Conservation (phyloP, 2,797 vertebrate genomes). For the Eulemur albifrons region DNA sequence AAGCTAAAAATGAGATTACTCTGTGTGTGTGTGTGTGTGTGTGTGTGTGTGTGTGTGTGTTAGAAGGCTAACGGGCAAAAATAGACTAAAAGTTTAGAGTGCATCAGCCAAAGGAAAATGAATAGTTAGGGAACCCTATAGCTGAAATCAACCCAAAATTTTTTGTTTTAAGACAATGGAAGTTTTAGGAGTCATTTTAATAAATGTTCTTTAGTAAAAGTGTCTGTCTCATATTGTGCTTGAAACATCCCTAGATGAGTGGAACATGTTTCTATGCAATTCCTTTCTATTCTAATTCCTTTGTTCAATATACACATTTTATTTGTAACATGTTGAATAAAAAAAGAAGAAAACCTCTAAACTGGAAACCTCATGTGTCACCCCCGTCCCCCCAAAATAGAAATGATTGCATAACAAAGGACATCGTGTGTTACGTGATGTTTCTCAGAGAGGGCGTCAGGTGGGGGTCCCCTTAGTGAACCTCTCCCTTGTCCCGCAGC, state of each 20-base stretch:
- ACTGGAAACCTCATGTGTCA: background rate
- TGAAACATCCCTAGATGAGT: slow-evolving; percentile 17
- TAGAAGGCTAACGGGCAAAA: slow-evolving; percentile 23
- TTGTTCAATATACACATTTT: background rate
- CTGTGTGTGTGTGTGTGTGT: background rate
- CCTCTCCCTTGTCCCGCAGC: background rate
- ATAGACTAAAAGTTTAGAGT: slow-evolving; percentile 5
- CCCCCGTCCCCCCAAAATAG: fast-evolving
- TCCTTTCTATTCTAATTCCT: background rate
- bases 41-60: slow-evolving; percentile 40
- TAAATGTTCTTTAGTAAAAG: slow-evolving; percentile 6
- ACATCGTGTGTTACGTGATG: slow-evolving; percentile 45
- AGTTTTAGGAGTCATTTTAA: background rate
- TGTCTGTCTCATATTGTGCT: background rate
- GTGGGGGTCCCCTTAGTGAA: background rate
- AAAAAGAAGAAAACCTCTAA: background rate
- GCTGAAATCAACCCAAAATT: slow-evolving; percentile 14
- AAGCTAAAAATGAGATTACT: slow-evolving; percentile 9
- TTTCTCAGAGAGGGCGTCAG: slow-evolving; percentile 50
- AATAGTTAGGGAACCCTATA: slow-evolving; percentile 41
- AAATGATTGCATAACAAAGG: background rate
- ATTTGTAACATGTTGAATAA: slow-evolving; percentile 38
- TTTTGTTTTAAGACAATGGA: slow-evolving; percentile 50
- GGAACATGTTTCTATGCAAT: background rate
- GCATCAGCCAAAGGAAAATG: background rate